phyloP scores from a whole-genome alignment of 2,113 vertebrate species.

The Lanius collurio region DNA sequence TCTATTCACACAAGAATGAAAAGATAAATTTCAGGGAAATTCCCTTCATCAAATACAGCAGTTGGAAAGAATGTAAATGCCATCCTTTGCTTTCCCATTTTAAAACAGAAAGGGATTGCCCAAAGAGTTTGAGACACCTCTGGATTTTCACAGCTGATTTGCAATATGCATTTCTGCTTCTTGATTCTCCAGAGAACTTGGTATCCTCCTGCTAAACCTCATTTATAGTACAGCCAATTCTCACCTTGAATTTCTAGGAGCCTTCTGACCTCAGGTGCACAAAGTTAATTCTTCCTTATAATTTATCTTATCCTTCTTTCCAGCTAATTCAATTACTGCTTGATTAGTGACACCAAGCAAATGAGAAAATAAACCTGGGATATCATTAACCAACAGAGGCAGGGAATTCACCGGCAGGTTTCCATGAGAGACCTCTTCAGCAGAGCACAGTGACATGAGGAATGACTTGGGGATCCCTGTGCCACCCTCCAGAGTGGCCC shows the following conservation, averaged over 20 bases:
- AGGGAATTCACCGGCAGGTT: not conserved
- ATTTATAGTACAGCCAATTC: not conserved
- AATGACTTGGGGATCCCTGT: not conserved
- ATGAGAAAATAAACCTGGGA: conserved; percentile 1
- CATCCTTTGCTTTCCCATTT: not conserved
- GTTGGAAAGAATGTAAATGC: not conserved
- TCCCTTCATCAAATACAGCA: conserved; percentile 1
- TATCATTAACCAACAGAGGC: not conserved
- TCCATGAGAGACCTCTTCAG: not conserved
- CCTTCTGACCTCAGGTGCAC: not conserved
- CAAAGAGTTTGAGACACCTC: not conserved
- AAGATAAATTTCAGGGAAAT: conserved; percentile 16
- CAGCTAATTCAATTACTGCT: conserved; percentile 42
- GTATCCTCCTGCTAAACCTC: not conserved
- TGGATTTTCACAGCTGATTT: not conserved
- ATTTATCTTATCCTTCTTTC: conserved; percentile 15
- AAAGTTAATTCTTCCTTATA: not conserved
- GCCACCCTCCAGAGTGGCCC: not conserved
- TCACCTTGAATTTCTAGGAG: not conserved
- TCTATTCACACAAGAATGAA: not conserved
- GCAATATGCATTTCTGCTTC: not conserved
- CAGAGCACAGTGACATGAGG: not conserved
- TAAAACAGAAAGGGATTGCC: not conserved
- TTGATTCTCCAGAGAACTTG: not conserved
- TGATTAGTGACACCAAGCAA: not conserved